Evolutionary conservation across 2,113 vertebrate genomes (phyloP).

Genomic region (Dolichallabes microphthalmus): DNA sequence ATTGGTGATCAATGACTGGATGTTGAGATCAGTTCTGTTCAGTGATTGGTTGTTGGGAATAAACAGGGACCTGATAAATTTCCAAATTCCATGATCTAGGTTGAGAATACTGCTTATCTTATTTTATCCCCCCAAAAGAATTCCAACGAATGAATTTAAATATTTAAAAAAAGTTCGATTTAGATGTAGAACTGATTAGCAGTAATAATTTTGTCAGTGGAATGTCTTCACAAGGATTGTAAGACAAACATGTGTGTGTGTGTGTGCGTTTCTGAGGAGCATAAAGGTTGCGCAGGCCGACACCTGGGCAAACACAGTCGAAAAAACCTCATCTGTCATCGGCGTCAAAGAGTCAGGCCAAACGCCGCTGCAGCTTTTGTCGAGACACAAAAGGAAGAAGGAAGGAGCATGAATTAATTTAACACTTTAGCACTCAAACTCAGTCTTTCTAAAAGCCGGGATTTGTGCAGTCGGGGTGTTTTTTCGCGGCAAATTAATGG

Average conservation of each 20-base stretch:
- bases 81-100: background rate
- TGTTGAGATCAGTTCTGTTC: background rate
- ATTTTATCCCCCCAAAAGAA: background rate
- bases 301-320: conserved; percentile 83
- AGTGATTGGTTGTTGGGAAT: background rate
- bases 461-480: background rate
- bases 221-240: background rate
- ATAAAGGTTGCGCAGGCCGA: conserved; percentile 70
- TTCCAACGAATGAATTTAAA: background rate
- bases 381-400: conserved; percentile 70
- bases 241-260: conserved; percentile 19
- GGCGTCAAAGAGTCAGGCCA: conserved; percentile 72
- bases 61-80: background rate
- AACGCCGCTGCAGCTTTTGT: conserved; percentile 72
- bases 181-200: background rate
- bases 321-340: conserved; percentile 79
- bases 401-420: conserved; percentile 79
- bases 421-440: conserved; percentile 74
- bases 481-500: conserved; percentile 19
- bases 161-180: background rate
- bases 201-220: background rate
- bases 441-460: conserved; percentile 54
- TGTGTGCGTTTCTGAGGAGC: conserved; percentile 26
- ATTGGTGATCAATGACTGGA: background rate
- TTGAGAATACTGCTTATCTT: background rate